Base-by-base conservation (phyloP, 1,140 invertebrate genomes). In the Nephila pilipes region DNA sequence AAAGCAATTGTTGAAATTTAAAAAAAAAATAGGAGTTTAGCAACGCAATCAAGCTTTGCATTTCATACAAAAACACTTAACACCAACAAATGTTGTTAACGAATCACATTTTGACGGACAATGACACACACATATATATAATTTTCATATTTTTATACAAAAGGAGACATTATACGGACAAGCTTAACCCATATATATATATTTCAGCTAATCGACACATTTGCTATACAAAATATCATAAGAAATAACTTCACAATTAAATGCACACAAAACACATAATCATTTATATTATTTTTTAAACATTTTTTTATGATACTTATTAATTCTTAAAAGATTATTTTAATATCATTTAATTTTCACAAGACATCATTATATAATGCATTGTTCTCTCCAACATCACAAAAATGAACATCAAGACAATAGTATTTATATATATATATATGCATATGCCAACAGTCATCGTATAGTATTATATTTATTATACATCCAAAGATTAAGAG, bases 1-100 rank as follows among this genome's bases (percentile, higher is more conserved):
- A 10, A 46, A 46, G 6, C 46, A 46, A n/a, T n/a, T n/a, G n/a
- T n/a, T n/a, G n/a, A n/a, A n/a, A n/a, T n/a, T n/a, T n/a, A n/a
- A n/a, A n/a, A n/a, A n/a, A n/a, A n/a, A n/a, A n/a, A n/a, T n/a
- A n/a, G n/a, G n/a, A n/a, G n/a, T n/a, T n/a, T n/a, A n/a, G 46
- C 46, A 18, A 29, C 18, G 12, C 46, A 83, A 46, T 83, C 81
- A 83, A 83, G 46, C 54, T 83, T 83, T 83, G 81, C 81, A 83
- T 25, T 54, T 25, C 81, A 55, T 55, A 55, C 16, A 83, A 22
- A 83, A 83, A 29, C 81, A 57, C 25, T n/a, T 22, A 57, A 16
- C 25, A 25, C 18, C 81, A 83, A 18, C 36, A 83, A 55, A 55
- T 46, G 54, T 25, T 83, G 25, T 12, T 54, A 57, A 20, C 54